Evolutionary conservation across 1,140 invertebrate species (phyloP).

Genomic region (Ceratina australensis): DNA sequence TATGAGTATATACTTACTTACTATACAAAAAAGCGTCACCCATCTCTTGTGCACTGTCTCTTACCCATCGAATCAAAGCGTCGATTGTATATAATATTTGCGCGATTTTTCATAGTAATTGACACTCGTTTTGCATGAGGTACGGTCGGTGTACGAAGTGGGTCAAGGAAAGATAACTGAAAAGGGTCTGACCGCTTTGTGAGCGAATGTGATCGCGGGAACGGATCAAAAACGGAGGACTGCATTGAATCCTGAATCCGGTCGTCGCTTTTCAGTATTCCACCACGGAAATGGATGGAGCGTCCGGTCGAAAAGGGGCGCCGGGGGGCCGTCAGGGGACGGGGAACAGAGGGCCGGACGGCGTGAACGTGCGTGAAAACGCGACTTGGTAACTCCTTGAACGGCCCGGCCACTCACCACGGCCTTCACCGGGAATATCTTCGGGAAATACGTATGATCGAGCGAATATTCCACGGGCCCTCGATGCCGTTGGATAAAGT

Average conservation of each 20-base stretch:
- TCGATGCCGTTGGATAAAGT: constrained; percentile 13
- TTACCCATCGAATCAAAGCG: too few relatives aligned
- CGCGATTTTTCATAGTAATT: too few relatives aligned
- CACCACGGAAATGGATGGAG: background rate
- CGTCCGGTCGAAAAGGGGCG: background rate
- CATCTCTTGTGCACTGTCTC: too few relatives aligned
- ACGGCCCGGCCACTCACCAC: too few relatives aligned
- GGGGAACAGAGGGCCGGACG: constrained; percentile 13
- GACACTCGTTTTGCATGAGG: too few relatives aligned
- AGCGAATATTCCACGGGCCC: constrained; percentile 18
- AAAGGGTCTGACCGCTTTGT: too few relatives aligned
- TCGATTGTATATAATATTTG: too few relatives aligned
- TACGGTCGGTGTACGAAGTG: too few relatives aligned
- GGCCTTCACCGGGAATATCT: background rate
- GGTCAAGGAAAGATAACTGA: too few relatives aligned
- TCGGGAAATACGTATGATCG: constrained; percentile 7
- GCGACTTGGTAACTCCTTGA: background rate
- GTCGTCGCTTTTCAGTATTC: constrained; percentile 5
- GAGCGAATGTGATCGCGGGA: constrained; percentile 1
- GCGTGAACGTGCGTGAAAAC: constrained; percentile 10
- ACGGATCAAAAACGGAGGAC: constrained; percentile 7
- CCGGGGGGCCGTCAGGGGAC: too few relatives aligned
- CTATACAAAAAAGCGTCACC: too few relatives aligned
- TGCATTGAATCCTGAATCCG: background rate
- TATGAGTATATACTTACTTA: too few relatives aligned